phyloP scores from a whole-genome alignment of 2,113 vertebrate species.

The Chloropsis hardwickii region DNA sequence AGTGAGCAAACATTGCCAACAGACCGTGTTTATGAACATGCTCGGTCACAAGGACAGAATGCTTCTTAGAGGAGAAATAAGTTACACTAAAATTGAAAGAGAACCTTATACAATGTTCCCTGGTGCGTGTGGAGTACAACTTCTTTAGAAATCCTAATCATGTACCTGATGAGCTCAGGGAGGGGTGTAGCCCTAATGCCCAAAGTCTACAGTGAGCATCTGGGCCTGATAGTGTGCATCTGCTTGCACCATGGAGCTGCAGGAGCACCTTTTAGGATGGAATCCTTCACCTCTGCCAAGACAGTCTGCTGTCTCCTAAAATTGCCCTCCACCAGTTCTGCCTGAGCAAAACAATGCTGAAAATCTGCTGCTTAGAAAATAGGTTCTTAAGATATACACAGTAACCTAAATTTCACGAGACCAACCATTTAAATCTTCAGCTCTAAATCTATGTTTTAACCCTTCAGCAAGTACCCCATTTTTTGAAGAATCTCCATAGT shows the following conservation, averaged over 20 bases:
- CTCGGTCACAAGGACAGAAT: not conserved
- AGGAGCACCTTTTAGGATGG: rapidly evolving
- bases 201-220: not conserved
- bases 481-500: not conserved
- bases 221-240: not conserved
- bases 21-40: not conserved
- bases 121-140: not conserved
- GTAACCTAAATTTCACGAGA: not conserved
- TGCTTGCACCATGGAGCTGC: not conserved
- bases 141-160: not conserved
- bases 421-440: not conserved
- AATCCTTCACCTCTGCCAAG: not conserved
- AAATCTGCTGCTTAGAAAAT: not conserved
- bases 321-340: not conserved
- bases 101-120: not conserved
- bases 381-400: not conserved
- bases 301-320: not conserved
- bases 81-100: not conserved
- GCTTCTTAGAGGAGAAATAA: not conserved
- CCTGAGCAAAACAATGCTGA: not conserved
- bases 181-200: not conserved
- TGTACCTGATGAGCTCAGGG: rapidly evolving
- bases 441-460: not conserved
- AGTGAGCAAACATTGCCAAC: not conserved
- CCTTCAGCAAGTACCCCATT: not conserved